These are phyloP conservation scores for Streblospio benedicti DNA, from an alignment of 1,140 invertebrate species.

Conservation along the genomic window DNA sequence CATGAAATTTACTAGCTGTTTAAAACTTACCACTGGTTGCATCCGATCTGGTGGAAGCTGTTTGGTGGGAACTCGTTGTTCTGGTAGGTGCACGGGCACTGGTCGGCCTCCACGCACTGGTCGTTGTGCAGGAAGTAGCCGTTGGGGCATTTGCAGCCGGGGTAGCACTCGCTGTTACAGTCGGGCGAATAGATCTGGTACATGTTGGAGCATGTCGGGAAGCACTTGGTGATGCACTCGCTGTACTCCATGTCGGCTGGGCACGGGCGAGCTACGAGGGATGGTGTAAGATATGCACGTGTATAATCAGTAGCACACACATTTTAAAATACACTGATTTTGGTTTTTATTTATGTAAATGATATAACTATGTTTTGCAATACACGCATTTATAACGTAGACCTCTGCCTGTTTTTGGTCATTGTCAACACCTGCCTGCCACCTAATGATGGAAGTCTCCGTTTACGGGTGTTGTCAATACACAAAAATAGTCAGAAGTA, in stretches of 20 bases:
- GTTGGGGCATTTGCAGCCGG: conserved; percentile 13
- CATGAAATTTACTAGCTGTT: too few species aligned
- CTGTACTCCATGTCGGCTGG: conserved; percentile 9
- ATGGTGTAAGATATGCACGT: too few species aligned
- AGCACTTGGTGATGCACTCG: conserved; percentile 14
- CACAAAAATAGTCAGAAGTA: too few species aligned
- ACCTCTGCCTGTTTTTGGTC: too few species aligned
- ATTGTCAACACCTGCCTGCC: too few species aligned
- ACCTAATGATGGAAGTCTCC: too few species aligned
- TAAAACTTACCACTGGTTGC: conserved; percentile 28
- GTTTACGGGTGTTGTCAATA: too few species aligned
- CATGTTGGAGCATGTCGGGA: conserved; percentile 11
- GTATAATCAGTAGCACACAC: too few species aligned
- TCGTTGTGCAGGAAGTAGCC: conserved; percentile 16
- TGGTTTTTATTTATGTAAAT: too few species aligned
- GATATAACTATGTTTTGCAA: too few species aligned
- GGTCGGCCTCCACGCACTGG: conserved; percentile 16
- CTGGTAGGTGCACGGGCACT: conserved; percentile 27
- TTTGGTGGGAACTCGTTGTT: conserved; percentile 12
- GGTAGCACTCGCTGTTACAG: conserved; percentile 11
- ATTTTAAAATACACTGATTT: too few species aligned
- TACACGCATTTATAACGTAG: too few species aligned
- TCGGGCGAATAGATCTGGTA: conserved; percentile 10
- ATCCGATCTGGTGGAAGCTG: conserved; percentile 17
- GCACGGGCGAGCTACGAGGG: conserved; percentile 14